Conservation (phyloP, 1,140 invertebrate genomes). For the Hycleus phaleratus region DNA sequence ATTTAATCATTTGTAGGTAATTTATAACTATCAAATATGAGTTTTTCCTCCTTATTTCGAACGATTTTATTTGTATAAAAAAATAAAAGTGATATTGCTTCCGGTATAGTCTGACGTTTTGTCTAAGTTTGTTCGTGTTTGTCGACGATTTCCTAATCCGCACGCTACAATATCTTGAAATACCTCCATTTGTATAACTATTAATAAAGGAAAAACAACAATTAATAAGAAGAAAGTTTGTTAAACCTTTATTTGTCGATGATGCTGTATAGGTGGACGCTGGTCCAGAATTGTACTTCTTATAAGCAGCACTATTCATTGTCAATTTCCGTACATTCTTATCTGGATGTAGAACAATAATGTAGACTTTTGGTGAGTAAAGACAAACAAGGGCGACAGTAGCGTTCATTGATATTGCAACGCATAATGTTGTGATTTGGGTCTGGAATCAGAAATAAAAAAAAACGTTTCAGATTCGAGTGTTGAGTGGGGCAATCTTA, state of each 20-base stretch:
- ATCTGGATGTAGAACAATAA: conserved; percentile 63
- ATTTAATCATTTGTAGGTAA: no score
- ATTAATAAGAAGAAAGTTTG: neutral
- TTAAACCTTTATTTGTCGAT: conserved; percentile 18
- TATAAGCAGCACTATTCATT: conserved; percentile 44
- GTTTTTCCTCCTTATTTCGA: no score
- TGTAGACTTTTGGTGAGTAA: conserved; percentile 67
- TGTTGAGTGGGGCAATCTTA: no score
- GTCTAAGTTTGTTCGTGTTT: neutral
- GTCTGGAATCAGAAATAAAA: conserved; percentile 43
- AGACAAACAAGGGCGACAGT: conserved; percentile 63
- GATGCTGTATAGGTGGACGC: conserved; percentile 29
- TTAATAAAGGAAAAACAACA: no score
- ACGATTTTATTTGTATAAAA: neutral
- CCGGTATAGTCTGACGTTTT: neutral
- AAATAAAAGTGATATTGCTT: neutral
- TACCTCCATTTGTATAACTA: no score
- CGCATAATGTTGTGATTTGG: conserved; percentile 63
- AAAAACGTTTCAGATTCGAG: no score
- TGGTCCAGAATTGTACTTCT: conserved; percentile 33
- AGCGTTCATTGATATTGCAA: conserved; percentile 65
- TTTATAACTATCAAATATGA: no score
- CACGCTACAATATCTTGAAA: no score
- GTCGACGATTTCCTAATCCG: neutral
- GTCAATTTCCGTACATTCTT: conserved; percentile 49